A percentile compares a stretch with the other conserved stretches of the same genome.
These are phyloP conservation scores for Rhinophrynus dorsalis DNA, from an alignment of 2,797 vertebrate genomes.

Conservation along the genomic window DNA sequence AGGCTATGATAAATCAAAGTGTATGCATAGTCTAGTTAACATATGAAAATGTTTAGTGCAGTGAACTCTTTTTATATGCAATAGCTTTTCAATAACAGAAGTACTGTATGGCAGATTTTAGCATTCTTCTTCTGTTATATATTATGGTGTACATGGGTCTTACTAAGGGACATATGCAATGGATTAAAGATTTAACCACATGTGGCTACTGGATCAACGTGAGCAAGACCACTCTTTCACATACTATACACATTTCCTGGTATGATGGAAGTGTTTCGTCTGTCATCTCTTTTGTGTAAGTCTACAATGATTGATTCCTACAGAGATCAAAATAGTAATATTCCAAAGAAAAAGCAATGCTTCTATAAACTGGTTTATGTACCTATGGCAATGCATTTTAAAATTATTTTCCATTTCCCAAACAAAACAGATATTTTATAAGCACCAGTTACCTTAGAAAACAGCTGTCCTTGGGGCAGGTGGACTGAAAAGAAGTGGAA, in stretches of 20 bases:
- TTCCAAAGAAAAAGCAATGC: conserved; percentile 11
- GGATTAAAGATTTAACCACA: conserved; percentile 23
- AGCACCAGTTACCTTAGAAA: too few species aligned
- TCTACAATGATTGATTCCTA: too few species aligned
- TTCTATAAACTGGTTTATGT: too few species aligned
- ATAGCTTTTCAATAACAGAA: conserved; percentile 15
- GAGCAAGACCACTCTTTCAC: neutral
- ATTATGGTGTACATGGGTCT: conserved; percentile 6
- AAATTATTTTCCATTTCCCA: too few species aligned
- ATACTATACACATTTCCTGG: neutral
- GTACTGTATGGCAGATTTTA: conserved; percentile 1
- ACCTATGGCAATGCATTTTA: too few species aligned
- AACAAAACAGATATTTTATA: too few species aligned
- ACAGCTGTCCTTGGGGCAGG: too few species aligned
- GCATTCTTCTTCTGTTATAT: neutral
- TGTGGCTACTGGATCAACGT: conserved; percentile 9
- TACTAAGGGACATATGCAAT: conserved; percentile 18
- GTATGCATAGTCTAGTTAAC: neutral
- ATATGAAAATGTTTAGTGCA: conserved; percentile 2
- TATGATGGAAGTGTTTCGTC: too few species aligned
- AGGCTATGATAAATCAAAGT: conserved; percentile 4
- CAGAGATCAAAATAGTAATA: conserved; percentile 13
- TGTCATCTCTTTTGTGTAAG: too few species aligned
- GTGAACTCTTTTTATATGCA: conserved; percentile 3
- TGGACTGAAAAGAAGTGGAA: too few species aligned